Base-by-base conservation (phyloP, 2,888 invertebrate species). In the Metacarcinus magister region DNA sequence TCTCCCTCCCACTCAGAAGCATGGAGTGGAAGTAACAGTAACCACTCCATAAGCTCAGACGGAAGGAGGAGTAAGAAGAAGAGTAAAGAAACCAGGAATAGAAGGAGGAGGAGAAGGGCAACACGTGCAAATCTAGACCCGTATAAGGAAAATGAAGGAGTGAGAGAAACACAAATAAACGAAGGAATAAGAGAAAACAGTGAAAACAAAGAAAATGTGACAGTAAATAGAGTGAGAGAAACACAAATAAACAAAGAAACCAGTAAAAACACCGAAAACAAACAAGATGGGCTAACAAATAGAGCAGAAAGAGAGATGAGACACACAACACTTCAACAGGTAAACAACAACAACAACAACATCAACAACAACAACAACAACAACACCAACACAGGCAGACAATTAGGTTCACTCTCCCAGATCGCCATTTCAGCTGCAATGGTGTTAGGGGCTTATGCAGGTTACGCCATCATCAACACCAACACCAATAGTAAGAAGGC, bases 391-490 rank as follows among this genome's bases (percentile, higher is more conserved):
- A 93, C 75, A 48, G 94, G 89, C 2, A 93, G 95, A 19, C 93
- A 93, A n/a, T 54, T 93, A 44, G 89, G 87, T 28, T 54, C 95
- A 8, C 54, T 95, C 10, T 93, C 93, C 16, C 93, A 95, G 32
- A 95, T 95, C 7, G 95, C 95, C 23, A 28, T 95, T 4, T 95
- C 95, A 0, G 95, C 95, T 4, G 95, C 93, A 8, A 95, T 95
- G 95, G 89, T 95, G 23, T 67, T 95, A 3, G 95, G 93, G 16
- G 95, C 95, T 0, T 95, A 95, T 60, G 46, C 48, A 7, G 95
- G 95, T n/a, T 95, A 95, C 43, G 54, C 93, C 16, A 43, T 93
- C 67, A 93, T 95, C 60, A 93, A 95, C 89, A 28, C 87, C 39
- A 87, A 87, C 39, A 87, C 2, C 23, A 67, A 67, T 23, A 67